Conservation (phyloP, 2,888 invertebrate species). For the Meteorus cinctellus region DNA sequence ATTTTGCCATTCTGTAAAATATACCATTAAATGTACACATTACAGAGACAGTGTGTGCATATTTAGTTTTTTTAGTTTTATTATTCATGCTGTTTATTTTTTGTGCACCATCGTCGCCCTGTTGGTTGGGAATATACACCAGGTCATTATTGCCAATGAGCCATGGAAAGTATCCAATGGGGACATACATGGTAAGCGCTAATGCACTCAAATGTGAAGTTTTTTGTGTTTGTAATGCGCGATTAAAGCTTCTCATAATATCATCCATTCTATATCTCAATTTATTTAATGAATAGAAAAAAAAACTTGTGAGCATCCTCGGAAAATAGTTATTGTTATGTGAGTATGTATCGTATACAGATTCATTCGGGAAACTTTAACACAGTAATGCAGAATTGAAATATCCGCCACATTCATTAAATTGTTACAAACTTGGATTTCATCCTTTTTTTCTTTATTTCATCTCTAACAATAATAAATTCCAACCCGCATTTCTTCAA, state of each 20-base stretch:
- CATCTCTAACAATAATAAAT: neutral
- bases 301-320: neutral
- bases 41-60: neutral
- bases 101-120: neutral
- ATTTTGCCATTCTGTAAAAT: neutral
- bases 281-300: constrained; percentile 1
- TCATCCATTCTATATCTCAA: constrained; percentile 6
- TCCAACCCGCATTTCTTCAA: neutral
- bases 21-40: neutral
- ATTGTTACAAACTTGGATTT: neutral
- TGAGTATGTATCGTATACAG: too few relatives aligned
- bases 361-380: neutral
- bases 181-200: constrained; percentile 18
- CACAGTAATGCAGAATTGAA: neutral
- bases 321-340: too few relatives aligned
- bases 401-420: neutral
- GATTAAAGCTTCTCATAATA: constrained; percentile 19
- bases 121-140: constrained; percentile 15
- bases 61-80: neutral
- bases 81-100: constrained; percentile 7
- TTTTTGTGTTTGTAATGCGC: constrained; percentile 12
- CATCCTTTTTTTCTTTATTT: neutral
- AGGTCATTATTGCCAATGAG: constrained; percentile 38
- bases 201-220: constrained; percentile 16
- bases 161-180: constrained; percentile 21